Base-by-base conservation (phyloP, 2,113 vertebrate genomes). In the Apodemus speciosus region DNA sequence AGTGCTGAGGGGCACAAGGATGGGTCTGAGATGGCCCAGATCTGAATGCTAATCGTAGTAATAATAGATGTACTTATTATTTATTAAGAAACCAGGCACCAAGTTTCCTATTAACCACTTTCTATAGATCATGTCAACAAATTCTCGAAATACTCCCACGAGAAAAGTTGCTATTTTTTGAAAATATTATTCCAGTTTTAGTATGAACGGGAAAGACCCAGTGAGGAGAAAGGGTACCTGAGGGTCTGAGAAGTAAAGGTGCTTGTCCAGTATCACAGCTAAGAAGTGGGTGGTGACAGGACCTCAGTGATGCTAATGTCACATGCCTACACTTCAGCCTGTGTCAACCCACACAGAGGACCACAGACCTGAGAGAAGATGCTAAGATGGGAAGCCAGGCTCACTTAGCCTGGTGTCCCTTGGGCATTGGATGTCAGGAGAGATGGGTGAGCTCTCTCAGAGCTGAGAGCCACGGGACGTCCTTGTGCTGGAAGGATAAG, bases 351-450 rank as follows among this genome's bases (percentile, higher is more conserved):
- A 10, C 79, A 30, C 40, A n/a, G 25, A 77, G 93, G 69, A 69
- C 20, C 88, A 8, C 0, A 14, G 88, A 62, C 60, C 76, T 25
- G 66, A 89, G 81, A 92, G 76, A 76, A 89, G 88, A 72, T 25
- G 66, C 53, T 51, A 84, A 91, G 62, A 43, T 8, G 83, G 92
- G 71, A 85, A 91, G 53, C 23, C n/a, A 90, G 92, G 66, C 46
- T 40, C 62, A 40, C 46, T 83, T 11, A 23, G 51, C 30, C 69
- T 38, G 69, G 87, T 3, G 4, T 81, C 30, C 72, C 6, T 9
- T 21, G 71, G 90, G 32, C 38, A 58, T 14, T 2, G 1, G 56
- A 64, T 88, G 35, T 56, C 51, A 35, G 64, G 72, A 88, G 56
- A 40, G 83, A 72, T 11, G 83, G 40, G 21, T 66, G 77, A 51